Base-by-base conservation (phyloP, 1,140 invertebrate genomes). In the Yoshiicerus persimilis region DNA sequence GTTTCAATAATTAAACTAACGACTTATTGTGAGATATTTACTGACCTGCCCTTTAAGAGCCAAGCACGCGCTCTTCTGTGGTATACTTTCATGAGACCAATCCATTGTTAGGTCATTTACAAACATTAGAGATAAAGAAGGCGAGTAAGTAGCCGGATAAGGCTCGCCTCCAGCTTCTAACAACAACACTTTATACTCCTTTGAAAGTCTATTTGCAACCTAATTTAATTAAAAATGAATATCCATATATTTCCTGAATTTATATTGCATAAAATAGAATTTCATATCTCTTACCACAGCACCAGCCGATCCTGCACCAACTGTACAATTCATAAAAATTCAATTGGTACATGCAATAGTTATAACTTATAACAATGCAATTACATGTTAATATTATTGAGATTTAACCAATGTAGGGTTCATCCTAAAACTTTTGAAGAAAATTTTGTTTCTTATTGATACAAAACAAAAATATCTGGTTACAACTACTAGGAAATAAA, bases 31-130 rank as follows among this genome's bases (percentile, higher is more conserved):
- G n/a, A n/a, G n/a, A n/a, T n/a, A n/a, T n/a, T n/a, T 66, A 10
- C 25, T 1, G 10, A 84, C 83, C 38, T 84, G 47, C 1, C 23
- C 41, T 10, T 56, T 47, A 16, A 47, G 25, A 27, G 83, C 38
- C 2, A 47, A 30, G 9, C 85, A 80, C 25, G 64, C 66, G 30
- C 41, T 41, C 27, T 64, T 87, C 64, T 88, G 88, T 23, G 88
- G 88, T 23, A 88, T 75, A 4, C 75, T 88, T 41, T 47, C 30
- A 80, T 88, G 84, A n/a, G 30, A 6, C 75, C 75, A 80, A 38
- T 80, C 75, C 34, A 80, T 80, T 3, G 30, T 9, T 20, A 34
- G 32, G 16, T 80, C 32, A 38, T 80, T 80, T 13, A 80, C 5
- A 38, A 80, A 20, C 16, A 80, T 4, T 6, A 84, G 16, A 13